These are phyloP conservation scores for Micropterix aruncella DNA, from an alignment of 2,888 invertebrate genomes.

Conservation along the genomic window DNA sequence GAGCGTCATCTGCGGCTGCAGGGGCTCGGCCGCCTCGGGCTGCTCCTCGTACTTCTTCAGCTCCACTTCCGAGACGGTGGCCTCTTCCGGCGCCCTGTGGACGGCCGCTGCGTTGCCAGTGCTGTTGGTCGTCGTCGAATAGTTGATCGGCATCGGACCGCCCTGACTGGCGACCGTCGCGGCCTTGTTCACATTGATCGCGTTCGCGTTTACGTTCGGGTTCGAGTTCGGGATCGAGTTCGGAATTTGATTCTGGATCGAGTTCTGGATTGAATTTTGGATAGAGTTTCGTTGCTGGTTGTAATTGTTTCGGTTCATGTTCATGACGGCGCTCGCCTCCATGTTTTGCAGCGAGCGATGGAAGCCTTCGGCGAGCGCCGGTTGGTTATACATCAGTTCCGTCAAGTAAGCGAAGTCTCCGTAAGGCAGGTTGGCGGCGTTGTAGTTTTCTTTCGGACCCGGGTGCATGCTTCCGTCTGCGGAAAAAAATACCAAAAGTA, in stretches of 20 bases:
- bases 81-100: neutral
- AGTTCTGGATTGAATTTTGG: neutral
- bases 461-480: neutral
- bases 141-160: neutral
- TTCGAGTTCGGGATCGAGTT: neutral
- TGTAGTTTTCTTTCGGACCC: slow-evolving; percentile 36
- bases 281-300: neutral
- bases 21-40: neutral
- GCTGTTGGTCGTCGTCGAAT: neutral
- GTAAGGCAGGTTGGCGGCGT: slow-evolving; percentile 37
- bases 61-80: slow-evolving; percentile 14
- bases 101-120: neutral
- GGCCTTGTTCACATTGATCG: neutral
- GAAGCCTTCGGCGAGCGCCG: neutral
- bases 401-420: slow-evolving; percentile 40
- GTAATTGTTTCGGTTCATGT: neutral
- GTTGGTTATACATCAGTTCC: slow-evolving; percentile 31
- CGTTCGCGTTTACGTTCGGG: neutral
- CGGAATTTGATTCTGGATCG: neutral
- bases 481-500: no score
- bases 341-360: neutral
- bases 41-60: slow-evolving; percentile 18
- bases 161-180: neutral
- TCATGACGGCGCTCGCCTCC: neutral
- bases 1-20: slow-evolving; percentile 21